Evolutionary conservation across 2,113 vertebrate genomes (phyloP).

Genomic region (Cynoglossus semilaevis): DNA sequence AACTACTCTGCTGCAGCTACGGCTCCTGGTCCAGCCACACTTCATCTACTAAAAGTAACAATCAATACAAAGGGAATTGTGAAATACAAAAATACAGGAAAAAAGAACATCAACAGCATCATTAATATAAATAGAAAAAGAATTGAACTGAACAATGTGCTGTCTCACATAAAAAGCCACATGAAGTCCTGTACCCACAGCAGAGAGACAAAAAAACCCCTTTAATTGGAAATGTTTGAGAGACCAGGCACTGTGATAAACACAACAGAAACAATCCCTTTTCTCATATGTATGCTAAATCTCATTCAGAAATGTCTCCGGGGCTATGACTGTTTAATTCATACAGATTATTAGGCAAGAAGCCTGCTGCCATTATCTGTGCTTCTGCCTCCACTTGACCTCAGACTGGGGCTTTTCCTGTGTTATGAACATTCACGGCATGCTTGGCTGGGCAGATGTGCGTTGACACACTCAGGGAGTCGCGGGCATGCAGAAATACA

Average conservation of each 20-base stretch:
- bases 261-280: neutral
- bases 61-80: no score
- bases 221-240: conserved; percentile 3
- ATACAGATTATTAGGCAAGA: conserved; percentile 9
- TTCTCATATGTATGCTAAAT: neutral
- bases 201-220: neutral
- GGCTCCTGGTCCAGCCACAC: no score
- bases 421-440: conserved; percentile 45
- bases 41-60: no score
- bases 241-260: neutral
- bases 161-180: neutral
- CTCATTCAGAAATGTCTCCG: neutral
- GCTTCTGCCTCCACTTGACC: conserved; percentile 57
- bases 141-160: neutral
- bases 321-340: conserved; percentile 23
- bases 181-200: neutral
- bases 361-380: conserved; percentile 20
- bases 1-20: no score
- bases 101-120: no score
- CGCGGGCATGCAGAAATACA: conserved; percentile 1
- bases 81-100: no score
- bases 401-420: conserved; percentile 33
- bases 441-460: conserved; percentile 33
- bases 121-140: neutral
- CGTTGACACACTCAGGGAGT: conserved; percentile 13